A percentile compares a stretch with the other conserved stretches of the same genome.
phyloP scores from a whole-genome alignment of 2,888 invertebrate species.

The Urechis unicinctus region DNA sequence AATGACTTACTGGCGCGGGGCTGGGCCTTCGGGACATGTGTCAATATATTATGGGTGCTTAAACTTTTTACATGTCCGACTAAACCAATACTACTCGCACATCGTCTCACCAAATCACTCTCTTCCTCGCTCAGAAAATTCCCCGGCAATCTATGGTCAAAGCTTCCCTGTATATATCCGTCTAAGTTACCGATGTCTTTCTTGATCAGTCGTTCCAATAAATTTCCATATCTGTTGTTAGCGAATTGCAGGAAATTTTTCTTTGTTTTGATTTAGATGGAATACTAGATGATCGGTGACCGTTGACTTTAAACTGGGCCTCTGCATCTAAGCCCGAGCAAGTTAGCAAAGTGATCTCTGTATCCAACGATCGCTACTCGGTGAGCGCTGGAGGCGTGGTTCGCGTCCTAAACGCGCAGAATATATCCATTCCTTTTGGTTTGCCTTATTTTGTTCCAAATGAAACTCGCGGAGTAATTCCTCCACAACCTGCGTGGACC shows the following conservation, averaged over 20 bases:
- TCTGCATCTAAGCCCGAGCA: not conserved
- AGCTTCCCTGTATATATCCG: no score
- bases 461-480: not conserved
- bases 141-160: no score
- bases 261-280: no score
- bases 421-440: not conserved
- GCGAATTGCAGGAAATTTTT: no score
- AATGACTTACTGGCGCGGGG: not conserved
- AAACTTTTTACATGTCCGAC: not conserved
- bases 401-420: not conserved
- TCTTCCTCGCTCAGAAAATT: not conserved
- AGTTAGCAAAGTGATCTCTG: not conserved
- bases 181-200: not conserved
- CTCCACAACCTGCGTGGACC: not conserved
- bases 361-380: not conserved
- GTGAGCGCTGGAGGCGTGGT: not conserved
- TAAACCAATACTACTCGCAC: not conserved
- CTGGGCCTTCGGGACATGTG: not conserved
- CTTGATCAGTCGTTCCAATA: not conserved
- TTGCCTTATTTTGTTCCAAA: not conserved
- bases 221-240: no score
- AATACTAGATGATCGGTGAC: no score
- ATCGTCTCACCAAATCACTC: not conserved
- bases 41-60: not conserved
- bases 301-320: no score